Percentiles rank a stretch among this genome's conserved stretches.
These are phyloP conservation scores for Haliaeetus leucogaster DNA, from an alignment of 2,113 vertebrate genomes.

Conservation along the genomic window DNA sequence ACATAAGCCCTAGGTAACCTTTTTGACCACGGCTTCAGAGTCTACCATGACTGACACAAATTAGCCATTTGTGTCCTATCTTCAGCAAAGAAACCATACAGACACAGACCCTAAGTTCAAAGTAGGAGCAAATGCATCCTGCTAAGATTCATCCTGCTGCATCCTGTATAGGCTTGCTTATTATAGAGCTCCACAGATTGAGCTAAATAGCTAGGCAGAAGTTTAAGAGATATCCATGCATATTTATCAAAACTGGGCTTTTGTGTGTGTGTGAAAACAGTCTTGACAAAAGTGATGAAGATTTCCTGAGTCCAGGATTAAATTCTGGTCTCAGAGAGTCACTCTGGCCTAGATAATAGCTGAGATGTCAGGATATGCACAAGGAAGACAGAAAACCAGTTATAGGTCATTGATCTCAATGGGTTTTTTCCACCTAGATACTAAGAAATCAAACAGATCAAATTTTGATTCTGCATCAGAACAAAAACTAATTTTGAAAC, in stretches of 20 bases:
- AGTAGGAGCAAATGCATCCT: neutral
- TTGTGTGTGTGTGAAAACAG: neutral
- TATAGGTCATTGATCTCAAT: neutral
- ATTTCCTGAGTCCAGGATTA: neutral
- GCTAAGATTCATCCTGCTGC: neutral
- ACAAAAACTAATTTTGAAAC: neutral
- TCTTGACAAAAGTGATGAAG: neutral
- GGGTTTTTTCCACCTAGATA: neutral
- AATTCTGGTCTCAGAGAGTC: neutral
- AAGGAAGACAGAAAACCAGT: neutral
- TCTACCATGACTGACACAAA: neutral
- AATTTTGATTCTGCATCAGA: neutral
- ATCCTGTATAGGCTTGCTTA: neutral
- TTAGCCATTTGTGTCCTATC: neutral
- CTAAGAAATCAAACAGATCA: neutral
- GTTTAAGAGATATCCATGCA: neutral
- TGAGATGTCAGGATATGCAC: neutral
- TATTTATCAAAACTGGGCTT: neutral
- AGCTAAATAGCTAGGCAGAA: neutral
- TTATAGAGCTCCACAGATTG: neutral
- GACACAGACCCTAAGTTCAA: neutral
- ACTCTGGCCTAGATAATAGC: neutral
- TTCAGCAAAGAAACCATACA: neutral
- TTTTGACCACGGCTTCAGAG: neutral
- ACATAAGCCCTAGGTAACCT: neutral